Evolutionary conservation across 1,140 invertebrate genomes (phyloP).

Genomic region (Megalopta genalis): DNA sequence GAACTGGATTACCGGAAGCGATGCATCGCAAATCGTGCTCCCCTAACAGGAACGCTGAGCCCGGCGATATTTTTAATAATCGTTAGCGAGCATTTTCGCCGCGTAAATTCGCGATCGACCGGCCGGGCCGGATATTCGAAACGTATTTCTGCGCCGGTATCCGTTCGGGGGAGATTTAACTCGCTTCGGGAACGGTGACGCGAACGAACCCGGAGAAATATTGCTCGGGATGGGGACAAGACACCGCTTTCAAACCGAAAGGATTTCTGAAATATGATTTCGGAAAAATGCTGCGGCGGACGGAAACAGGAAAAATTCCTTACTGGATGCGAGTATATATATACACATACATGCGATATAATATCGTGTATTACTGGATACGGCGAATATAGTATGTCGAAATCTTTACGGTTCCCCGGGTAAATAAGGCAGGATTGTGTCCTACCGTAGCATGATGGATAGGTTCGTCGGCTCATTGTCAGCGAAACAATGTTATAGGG

Average conservation of each 20-base stretch:
- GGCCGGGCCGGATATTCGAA: not conserved
- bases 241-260: not conserved
- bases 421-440: not conserved
- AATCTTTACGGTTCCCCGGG: not conserved
- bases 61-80: constrained; percentile 11
- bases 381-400: not conserved
- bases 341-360: too few species aligned
- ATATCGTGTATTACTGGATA: too few species aligned
- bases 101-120: not conserved
- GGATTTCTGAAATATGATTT: not conserved
- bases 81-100: not conserved
- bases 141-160: not conserved
- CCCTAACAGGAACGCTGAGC: not conserved
- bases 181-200: not conserved
- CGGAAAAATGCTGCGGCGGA: not conserved
- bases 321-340: not conserved
- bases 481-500: not conserved
- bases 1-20: not conserved
- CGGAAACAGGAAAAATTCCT: not conserved
- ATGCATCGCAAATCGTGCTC: not conserved
- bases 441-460: not conserved
- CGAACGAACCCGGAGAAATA: not conserved
- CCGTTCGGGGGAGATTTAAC: constrained; percentile 2
- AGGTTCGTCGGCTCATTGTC: not conserved
- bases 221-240: not conserved